Percentiles rank a stretch among this genome's conserved stretches.
These are phyloP conservation scores for Gephyroberyx darwinii DNA, from an alignment of 2,797 vertebrate species.

Conservation along the genomic window DNA sequence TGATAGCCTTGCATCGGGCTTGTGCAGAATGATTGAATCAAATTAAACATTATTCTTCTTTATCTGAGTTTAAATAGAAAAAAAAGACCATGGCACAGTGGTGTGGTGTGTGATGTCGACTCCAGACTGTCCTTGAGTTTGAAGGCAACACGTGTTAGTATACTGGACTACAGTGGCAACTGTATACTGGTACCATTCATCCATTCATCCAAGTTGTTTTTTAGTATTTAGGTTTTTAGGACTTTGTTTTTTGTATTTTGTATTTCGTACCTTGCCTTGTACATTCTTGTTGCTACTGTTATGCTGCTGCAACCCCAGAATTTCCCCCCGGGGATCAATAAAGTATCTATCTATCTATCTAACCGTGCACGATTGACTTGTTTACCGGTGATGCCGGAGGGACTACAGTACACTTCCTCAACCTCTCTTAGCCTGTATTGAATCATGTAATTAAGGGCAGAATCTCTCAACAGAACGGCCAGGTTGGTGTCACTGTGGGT, in stretches of 20 bases:
- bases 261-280: no score
- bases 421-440: slow-evolving; percentile 39
- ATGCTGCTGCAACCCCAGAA: no score
- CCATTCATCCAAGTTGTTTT: no score
- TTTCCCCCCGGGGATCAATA: no score
- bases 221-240: no score
- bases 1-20: neutral
- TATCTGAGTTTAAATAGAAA: neutral
- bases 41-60: neutral
- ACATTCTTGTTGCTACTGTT: no score
- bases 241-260: no score
- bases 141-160: slow-evolving; percentile 62
- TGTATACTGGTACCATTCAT: no score
- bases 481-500: slow-evolving; percentile 49
- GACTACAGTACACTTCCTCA: slow-evolving; percentile 53
- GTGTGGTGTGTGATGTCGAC: slow-evolving; percentile 17
- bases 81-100: neutral
- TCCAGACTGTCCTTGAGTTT: slow-evolving; percentile 48
- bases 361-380: slow-evolving; percentile 67
- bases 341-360: neutral
- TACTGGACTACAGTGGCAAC: slow-evolving; percentile 31
- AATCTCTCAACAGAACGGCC: slow-evolving; percentile 62
- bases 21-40: neutral
- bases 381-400: slow-evolving; percentile 47
- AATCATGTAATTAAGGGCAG: slow-evolving; percentile 74